These are phyloP conservation scores for Hippocampus abdominalis DNA, from an alignment of 2,113 vertebrate species.

Conservation along the genomic window DNA sequence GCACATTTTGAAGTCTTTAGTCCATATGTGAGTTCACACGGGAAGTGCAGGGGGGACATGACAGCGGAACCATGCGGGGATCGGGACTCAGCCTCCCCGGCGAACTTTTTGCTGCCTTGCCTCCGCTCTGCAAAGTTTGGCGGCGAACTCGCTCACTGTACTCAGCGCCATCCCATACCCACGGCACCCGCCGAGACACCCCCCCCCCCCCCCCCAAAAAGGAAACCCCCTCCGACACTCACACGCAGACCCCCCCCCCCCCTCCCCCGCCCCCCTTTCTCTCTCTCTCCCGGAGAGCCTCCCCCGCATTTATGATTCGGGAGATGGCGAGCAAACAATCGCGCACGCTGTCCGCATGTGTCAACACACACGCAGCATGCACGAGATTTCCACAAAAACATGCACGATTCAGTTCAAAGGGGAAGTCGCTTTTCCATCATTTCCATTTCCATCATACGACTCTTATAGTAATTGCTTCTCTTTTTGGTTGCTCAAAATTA, in stretches of 20 bases:
- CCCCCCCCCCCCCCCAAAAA: constrained; percentile 47
- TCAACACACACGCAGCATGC: constrained; percentile 4
- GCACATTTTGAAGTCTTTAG: constrained; percentile 17
- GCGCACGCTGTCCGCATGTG: not conserved
- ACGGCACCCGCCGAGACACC: constrained; percentile 58
- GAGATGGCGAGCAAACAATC: constrained; percentile 27
- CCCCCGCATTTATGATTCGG: not conserved
- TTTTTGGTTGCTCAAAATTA: not conserved
- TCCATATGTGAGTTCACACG: constrained; percentile 36
- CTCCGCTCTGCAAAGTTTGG: constrained; percentile 71
- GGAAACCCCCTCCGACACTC: constrained; percentile 45
- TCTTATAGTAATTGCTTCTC: no score
- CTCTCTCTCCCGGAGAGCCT: constrained; percentile 11
- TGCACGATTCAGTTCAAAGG: not conserved
- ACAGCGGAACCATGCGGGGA: constrained; percentile 30
- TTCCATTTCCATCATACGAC: no score
- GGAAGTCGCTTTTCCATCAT: not conserved
- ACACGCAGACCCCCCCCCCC: constrained; percentile 21
- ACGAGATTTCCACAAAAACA: constrained; percentile 21
- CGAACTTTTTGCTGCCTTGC: constrained; percentile 67
- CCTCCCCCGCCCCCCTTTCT: no score
- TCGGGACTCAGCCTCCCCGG: constrained; percentile 49
- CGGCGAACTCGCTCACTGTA: constrained; percentile 69
- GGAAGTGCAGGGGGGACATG: constrained; percentile 29
- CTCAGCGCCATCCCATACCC: constrained; percentile 74